Conservation (phyloP, 1,140 invertebrate genomes). For the Temnothorax nylanderi region DNA sequence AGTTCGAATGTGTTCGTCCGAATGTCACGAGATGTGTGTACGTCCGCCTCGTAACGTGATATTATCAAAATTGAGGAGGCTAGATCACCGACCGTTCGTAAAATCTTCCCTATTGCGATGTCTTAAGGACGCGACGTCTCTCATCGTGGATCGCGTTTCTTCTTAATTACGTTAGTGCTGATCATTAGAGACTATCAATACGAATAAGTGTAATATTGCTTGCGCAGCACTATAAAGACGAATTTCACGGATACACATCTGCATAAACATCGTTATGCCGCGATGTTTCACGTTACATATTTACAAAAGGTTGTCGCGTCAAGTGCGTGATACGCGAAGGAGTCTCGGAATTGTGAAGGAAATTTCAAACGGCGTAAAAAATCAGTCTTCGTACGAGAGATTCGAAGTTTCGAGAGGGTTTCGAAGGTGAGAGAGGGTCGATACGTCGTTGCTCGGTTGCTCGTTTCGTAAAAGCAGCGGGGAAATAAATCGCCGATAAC, state of each 20-base stretch:
- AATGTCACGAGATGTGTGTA: not conserved
- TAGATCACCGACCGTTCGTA: constrained; percentile 17
- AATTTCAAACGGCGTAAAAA: constrained; percentile 74
- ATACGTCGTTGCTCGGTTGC: constrained; percentile 77
- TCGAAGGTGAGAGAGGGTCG: constrained; percentile 69
- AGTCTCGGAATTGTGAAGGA: constrained; percentile 64
- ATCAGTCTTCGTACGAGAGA: constrained; percentile 82
- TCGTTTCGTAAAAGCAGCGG: constrained; percentile 33
- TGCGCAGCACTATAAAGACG: constrained; percentile 63
- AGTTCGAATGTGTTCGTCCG: constrained; percentile 50
- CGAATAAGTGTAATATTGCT: constrained; percentile 74
- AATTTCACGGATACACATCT: constrained; percentile 46
- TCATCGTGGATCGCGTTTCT: not conserved
- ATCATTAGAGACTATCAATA: constrained; percentile 69
- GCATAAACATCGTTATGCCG: constrained; percentile 45
- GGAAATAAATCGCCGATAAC: not conserved
- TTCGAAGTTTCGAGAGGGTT: constrained; percentile 67
- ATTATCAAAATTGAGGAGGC: constrained; percentile 39
- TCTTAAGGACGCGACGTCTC: not conserved
- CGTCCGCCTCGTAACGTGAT: constrained; percentile 17
- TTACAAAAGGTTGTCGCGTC: constrained; percentile 68
- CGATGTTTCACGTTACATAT: constrained; percentile 62
- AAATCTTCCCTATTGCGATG: constrained; percentile 21
- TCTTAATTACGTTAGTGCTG: constrained; percentile 68
- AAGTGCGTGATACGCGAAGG: constrained; percentile 64